A percentile compares a stretch with the other conserved stretches of the same genome.
These are phyloP conservation scores for Calliopum simillimum DNA, from an alignment of 2,888 invertebrate genomes.

Conservation along the genomic window DNA sequence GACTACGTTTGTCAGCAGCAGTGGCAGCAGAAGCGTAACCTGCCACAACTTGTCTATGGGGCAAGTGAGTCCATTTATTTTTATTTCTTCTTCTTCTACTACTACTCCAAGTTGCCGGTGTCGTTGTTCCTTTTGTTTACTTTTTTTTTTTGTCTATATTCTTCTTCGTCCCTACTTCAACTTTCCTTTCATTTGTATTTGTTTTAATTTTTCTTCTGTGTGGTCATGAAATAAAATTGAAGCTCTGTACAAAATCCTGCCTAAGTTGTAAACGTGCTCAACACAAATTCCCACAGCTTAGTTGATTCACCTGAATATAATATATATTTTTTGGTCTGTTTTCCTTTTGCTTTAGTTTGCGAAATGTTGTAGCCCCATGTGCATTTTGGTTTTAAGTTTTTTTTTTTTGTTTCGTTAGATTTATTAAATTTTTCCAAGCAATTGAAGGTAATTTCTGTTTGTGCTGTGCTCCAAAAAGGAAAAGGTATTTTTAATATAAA, in stretches of 20 bases:
- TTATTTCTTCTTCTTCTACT: conserved; percentile 36
- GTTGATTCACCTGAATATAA: conserved; percentile 51
- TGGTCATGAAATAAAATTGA: conserved; percentile 33
- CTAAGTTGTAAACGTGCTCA: conserved; percentile 61
- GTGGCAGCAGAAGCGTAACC: neutral
- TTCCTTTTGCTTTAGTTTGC: too few species aligned
- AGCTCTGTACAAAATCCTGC: conserved; percentile 52
- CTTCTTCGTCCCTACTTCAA: neutral
- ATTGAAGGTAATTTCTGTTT: too few species aligned
- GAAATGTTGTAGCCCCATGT: too few species aligned
- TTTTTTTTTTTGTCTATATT: conserved; percentile 1
- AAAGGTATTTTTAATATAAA: too few species aligned
- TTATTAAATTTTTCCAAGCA: too few species aligned
- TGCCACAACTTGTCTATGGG: conserved; percentile 28
- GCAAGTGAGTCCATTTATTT: conserved; percentile 39
- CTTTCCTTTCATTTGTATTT: neutral
- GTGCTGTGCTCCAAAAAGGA: too few species aligned
- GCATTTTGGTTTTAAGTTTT: too few species aligned
- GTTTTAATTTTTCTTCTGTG: conserved; percentile 3
- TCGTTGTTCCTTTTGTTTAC: conserved; percentile 1
- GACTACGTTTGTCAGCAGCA: conserved; percentile 20
- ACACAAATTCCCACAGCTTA: conserved; percentile 60
- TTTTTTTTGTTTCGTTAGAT: too few species aligned
- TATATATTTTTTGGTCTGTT: too few species aligned
- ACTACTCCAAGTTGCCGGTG: conserved; percentile 20